Conservation (phyloP, 1,140 invertebrate species). For the Scaptodrosophila lebanonensis region DNA sequence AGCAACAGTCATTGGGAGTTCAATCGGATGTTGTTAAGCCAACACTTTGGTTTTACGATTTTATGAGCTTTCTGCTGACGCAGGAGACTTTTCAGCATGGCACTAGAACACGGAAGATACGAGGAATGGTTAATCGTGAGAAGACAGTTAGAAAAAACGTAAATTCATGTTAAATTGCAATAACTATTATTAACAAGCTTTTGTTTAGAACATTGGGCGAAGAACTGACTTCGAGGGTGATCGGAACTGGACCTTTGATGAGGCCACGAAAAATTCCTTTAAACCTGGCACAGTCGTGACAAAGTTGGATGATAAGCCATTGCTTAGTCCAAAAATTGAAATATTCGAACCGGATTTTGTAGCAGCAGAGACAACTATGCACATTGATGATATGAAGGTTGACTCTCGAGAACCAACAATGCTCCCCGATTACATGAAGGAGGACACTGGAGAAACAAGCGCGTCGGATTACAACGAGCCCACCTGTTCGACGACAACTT, state of each 20-base stretch:
- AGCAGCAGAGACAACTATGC: not conserved
- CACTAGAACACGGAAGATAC: conserved; percentile 17
- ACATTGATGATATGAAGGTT: conserved; percentile 9
- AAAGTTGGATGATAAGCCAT: conserved; percentile 23
- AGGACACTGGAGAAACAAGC: conserved; percentile 3
- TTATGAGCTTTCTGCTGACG: conserved; percentile 69
- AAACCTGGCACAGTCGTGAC: not conserved
- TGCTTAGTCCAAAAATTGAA: conserved; percentile 57
- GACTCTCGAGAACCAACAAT: not conserved
- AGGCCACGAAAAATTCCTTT: not conserved
- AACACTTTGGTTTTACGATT: conserved; percentile 76
- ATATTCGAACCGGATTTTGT: conserved; percentile 40
- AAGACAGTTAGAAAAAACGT: not conserved
- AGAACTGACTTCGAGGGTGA: no score
- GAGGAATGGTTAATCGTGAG: conserved; percentile 10
- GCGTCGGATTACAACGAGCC: conserved; percentile 8
- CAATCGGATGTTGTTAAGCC: conserved; percentile 65
- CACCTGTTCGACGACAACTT: not conserved
- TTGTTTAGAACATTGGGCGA: no score
- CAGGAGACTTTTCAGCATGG: conserved; percentile 50
- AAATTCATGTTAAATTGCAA: not conserved
- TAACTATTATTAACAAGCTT: no score
- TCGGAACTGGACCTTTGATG: no score
- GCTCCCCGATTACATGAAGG: not conserved
- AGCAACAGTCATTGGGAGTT: conserved; percentile 52